phyloP scores from a whole-genome alignment of 2,888 invertebrate genomes.

The Drosophila rubida region DNA sequence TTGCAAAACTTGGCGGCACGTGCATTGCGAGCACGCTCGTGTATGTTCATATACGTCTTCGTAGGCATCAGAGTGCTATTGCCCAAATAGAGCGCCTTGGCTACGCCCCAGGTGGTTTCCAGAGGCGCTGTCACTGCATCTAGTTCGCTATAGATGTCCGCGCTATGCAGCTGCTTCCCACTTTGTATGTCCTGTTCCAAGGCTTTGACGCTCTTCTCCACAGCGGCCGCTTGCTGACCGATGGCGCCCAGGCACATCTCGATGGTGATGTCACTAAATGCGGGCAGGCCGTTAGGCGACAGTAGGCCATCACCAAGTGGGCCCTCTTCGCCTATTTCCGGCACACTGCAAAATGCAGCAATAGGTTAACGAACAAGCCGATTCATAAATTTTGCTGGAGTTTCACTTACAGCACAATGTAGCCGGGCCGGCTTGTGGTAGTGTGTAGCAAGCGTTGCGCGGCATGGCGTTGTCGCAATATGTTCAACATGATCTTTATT shows the following conservation, averaged over 20 bases:
- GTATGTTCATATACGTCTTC: constrained; percentile 91
- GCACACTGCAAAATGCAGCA: constrained; percentile 86
- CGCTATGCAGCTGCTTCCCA: constrained; percentile 83
- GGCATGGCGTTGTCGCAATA: constrained; percentile 65
- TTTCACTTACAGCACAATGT: constrained; percentile 81
- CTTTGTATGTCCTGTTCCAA: constrained; percentile 87
- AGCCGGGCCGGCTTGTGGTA: constrained; percentile 63
- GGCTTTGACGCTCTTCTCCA: constrained; percentile 90
- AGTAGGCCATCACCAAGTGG: constrained; percentile 91
- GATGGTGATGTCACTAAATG: constrained; percentile 92
- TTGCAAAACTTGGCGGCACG: constrained; percentile 91
- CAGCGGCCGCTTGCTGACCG: constrained; percentile 92
- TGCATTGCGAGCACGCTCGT: constrained; percentile 91
- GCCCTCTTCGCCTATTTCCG: constrained; percentile 93
- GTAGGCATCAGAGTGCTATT: constrained; percentile 92
- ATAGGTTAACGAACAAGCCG: neutral
- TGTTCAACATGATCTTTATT: constrained; percentile 67
- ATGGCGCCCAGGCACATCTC: constrained; percentile 94
- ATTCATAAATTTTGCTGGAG: neutral
- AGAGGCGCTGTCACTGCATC: constrained; percentile 90
- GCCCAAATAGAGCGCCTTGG: constrained; percentile 93
- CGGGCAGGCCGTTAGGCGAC: constrained; percentile 89
- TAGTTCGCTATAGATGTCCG: constrained; percentile 90
- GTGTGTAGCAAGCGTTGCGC: constrained; percentile 67
- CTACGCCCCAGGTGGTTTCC: constrained; percentile 94